Evolutionary conservation across 1,140 invertebrate genomes (phyloP).

Genomic region (Marisa cornuarietis): DNA sequence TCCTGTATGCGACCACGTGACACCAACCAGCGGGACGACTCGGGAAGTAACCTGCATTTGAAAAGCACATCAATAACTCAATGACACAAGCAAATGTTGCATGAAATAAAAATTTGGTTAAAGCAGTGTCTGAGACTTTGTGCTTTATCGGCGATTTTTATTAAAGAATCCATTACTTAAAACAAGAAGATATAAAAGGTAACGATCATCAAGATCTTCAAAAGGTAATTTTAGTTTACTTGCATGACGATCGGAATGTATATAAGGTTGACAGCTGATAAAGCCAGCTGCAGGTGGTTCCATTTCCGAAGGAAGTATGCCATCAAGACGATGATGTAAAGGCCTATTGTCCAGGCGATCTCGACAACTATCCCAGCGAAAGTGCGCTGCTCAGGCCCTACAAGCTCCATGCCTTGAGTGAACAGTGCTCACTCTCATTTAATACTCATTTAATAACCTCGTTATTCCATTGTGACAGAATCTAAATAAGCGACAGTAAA

Average conservation of each 20-base stretch:
- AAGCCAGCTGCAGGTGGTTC: slow-evolving; percentile 77
- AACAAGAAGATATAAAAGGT: no score
- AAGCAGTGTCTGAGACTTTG: no score
- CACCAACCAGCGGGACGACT: slow-evolving; percentile 54
- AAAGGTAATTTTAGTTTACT: slow-evolving; percentile 3
- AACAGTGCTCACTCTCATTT: not conserved
- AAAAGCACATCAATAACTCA: not conserved
- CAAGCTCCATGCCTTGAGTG: slow-evolving; percentile 25
- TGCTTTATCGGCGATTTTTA: no score
- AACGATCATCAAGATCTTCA: no score
- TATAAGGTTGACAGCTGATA: slow-evolving; percentile 66
- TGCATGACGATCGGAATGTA: slow-evolving; percentile 45
- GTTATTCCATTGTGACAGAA: no score
- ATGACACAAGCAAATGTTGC: no score
- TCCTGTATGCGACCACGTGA: slow-evolving; percentile 41
- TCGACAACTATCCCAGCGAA: slow-evolving; percentile 55
- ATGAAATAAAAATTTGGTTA: no score
- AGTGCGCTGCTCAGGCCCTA: slow-evolving; percentile 30
- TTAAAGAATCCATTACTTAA: no score
- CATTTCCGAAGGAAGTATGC: slow-evolving; percentile 77
- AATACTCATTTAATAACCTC: no score
- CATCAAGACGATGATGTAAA: slow-evolving; percentile 72
- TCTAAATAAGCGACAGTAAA: no score
- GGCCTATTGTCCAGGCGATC: slow-evolving; percentile 76
- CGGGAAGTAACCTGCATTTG: slow-evolving; percentile 43